phyloP scores from a whole-genome alignment of 1,140 invertebrate species.

The Hesperophylax magnus region DNA sequence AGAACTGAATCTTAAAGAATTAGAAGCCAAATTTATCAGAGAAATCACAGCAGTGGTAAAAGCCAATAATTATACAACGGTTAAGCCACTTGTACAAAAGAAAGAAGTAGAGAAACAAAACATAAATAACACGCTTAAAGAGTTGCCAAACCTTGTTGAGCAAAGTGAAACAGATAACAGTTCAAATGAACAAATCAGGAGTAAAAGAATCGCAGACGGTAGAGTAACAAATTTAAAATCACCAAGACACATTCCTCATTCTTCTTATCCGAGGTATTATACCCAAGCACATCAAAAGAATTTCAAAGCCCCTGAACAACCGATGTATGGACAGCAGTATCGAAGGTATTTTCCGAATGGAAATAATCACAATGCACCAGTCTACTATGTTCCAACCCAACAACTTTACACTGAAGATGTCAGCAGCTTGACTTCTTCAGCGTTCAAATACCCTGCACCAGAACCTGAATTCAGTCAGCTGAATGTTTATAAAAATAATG shows the following conservation, averaged over 20 bases:
- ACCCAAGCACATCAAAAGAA: background rate
- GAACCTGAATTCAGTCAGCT: conserved; percentile 44
- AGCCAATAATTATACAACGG: conserved; percentile 12
- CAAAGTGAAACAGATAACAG: background rate
- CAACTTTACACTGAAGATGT: conserved; percentile 34
- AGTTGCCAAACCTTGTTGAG: conserved; percentile 19
- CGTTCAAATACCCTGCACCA: background rate
- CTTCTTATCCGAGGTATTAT: conserved; percentile 1
- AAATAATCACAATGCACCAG: background rate
- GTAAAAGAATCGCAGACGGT: background rate
- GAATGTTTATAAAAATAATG: conserved; percentile 36
- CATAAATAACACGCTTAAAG: conserved; percentile 1
- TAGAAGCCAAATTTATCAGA: conserved; percentile 63
- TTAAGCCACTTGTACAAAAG: background rate
- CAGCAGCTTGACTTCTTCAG: conserved; percentile 9
- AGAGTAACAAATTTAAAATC: background rate
- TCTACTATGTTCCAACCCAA: background rate
- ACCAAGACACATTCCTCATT: background rate
- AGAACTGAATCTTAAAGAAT: conserved; percentile 65
- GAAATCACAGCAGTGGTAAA: conserved; percentile 52
- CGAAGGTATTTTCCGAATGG: background rate
- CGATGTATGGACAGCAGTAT: background rate
- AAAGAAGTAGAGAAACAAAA: background rate
- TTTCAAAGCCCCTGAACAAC: background rate
- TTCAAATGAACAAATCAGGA: background rate